phyloP scores from a whole-genome alignment of 1,140 invertebrate genomes.

The Drosophila baimaii region DNA sequence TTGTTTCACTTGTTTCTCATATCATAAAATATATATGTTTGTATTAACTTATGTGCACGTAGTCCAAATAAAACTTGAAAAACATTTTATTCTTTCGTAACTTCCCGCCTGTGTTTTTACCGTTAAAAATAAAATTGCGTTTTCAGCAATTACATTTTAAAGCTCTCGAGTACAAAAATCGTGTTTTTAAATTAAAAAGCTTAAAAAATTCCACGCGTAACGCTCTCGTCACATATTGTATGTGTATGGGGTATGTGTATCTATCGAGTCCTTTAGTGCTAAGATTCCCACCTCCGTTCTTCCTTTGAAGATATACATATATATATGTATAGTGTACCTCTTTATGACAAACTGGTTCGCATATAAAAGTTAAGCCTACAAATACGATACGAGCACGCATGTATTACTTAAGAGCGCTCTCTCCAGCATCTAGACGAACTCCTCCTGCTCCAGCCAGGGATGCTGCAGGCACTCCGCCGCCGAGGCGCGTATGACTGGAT shows the following conservation, averaged over 20 bases:
- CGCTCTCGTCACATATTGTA: slow-evolving; percentile 22
- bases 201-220: slow-evolving; percentile 65
- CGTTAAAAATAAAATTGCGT: slow-evolving; percentile 54
- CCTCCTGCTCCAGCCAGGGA: slow-evolving; percentile 93
- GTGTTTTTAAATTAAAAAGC: slow-evolving; percentile 70
- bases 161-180: slow-evolving; percentile 80
- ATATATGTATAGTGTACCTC: slow-evolving; percentile 22
- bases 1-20: slow-evolving; percentile 39
- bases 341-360: slow-evolving; percentile 46
- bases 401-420: slow-evolving; percentile 17
- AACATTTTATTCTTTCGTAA: slow-evolving; percentile 39
- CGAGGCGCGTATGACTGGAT: slow-evolving; percentile 95
- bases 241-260: slow-evolving; percentile 19
- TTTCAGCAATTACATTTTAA: slow-evolving; percentile 59
- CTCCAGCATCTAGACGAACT: slow-evolving; percentile 67
- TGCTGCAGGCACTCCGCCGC: slow-evolving; percentile 96
- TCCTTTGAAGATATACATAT: slow-evolving; percentile 15
- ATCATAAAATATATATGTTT: slow-evolving; percentile 47
- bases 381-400: slow-evolving; percentile 45
- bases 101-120: slow-evolving; percentile 23
- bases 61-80: slow-evolving; percentile 51
- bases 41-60: slow-evolving; percentile 42
- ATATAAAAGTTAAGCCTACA: slow-evolving; percentile 64
- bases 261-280: slow-evolving; percentile 40
- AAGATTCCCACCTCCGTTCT: slow-evolving; percentile 6